Evolutionary conservation across 2,113 vertebrate species (phyloP).

Genomic region (Dendropsophus ebraccatus): DNA sequence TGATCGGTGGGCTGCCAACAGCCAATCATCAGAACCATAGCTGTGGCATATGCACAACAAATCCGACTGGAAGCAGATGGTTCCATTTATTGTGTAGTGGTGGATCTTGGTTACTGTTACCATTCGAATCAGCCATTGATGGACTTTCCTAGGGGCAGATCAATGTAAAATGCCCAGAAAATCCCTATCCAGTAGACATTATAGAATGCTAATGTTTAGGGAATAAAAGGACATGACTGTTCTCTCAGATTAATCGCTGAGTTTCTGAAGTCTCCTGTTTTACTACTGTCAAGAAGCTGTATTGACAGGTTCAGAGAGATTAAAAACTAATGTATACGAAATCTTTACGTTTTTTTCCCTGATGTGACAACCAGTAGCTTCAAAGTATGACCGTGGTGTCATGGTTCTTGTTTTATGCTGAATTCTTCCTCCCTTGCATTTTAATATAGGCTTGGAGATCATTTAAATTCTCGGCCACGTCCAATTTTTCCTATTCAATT

Average conservation of each 20-base stretch:
- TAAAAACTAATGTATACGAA: constrained; percentile 25
- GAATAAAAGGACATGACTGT: background rate
- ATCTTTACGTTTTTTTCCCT: constrained; percentile 13
- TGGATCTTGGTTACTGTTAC: too few species aligned
- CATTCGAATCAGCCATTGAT: too few species aligned
- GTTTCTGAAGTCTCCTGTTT: background rate
- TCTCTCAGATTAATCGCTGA: background rate
- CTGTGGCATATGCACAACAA: too few species aligned
- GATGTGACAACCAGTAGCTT: constrained; percentile 13
- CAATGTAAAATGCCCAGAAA: too few species aligned
- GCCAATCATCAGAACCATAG: too few species aligned
- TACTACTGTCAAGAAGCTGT: background rate
- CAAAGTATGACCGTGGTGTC: constrained; percentile 37
- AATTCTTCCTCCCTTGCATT: constrained; percentile 22
- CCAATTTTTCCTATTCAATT: constrained; percentile 36
- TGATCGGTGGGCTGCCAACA: too few species aligned
- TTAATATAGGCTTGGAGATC: constrained; percentile 20
- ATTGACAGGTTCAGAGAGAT: background rate
- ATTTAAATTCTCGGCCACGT: constrained; percentile 17
- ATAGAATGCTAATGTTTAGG: background rate
- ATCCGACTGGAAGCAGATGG: too few species aligned
- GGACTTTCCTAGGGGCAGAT: too few species aligned
- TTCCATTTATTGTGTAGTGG: too few species aligned
- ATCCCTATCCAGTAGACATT: too few species aligned
- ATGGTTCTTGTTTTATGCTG: constrained; percentile 38